phyloP scores from a whole-genome alignment of 1,140 invertebrate species.

The Helicoverpa armigera region DNA sequence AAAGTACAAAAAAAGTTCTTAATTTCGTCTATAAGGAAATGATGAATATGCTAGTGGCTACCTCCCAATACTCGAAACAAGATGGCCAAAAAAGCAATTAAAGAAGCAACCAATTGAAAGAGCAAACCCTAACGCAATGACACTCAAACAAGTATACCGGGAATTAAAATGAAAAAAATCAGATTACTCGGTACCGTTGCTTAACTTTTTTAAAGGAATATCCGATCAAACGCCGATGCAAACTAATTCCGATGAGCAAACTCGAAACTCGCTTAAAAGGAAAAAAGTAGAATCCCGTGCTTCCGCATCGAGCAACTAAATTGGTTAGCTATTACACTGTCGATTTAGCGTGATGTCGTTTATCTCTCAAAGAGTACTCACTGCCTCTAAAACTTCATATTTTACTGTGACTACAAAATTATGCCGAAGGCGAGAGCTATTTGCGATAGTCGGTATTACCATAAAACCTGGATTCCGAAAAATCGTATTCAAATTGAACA shows the following conservation, averaged over 20 bases:
- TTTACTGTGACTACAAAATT: neutral
- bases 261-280: conserved; percentile 77
- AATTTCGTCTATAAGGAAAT: too few relatives aligned
- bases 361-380: conserved; percentile 30
- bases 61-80: neutral
- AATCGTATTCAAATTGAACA: too few relatives aligned
- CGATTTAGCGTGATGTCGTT: conserved; percentile 67
- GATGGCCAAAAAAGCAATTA: neutral
- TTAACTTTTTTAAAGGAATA: conserved; percentile 84
- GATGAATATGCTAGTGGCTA: too few relatives aligned
- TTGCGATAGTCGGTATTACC: too few relatives aligned
- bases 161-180: conserved; percentile 46
- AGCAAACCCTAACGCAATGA: conserved; percentile 9
- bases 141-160: neutral
- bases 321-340: conserved; percentile 81
- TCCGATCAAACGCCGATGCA: conserved; percentile 83
- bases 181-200: conserved; percentile 72
- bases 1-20: too few relatives aligned
- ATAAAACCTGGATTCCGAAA: too few relatives aligned
- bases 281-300: conserved; percentile 67
- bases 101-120: neutral
- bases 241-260: conserved; percentile 84
- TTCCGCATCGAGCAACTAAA: conserved; percentile 78
- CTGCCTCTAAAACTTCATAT: neutral
- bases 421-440: too few relatives aligned